A percentile compares a stretch with the other conserved stretches of the same genome.
phyloP scores from a whole-genome alignment of 2,888 invertebrate species.

The Napeogenes inachia region DNA sequence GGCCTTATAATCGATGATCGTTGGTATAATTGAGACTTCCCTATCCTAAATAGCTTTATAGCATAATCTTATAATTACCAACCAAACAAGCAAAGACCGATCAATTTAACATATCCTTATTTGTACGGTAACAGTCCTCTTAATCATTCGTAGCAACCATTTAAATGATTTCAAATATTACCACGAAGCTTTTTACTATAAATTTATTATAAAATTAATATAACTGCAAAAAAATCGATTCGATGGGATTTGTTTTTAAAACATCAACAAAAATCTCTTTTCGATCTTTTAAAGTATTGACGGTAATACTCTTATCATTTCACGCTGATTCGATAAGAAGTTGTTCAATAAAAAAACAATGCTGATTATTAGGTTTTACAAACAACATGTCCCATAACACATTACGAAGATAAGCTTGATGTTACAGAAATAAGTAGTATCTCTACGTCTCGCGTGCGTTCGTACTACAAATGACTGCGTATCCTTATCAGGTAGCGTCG shows the following conservation, averaged over 20 bases:
- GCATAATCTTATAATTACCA: slow-evolving; percentile 73
- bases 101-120: slow-evolving; percentile 66
- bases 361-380: background rate
- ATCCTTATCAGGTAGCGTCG: slow-evolving; percentile 71
- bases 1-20: slow-evolving; percentile 45
- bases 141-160: slow-evolving; percentile 71
- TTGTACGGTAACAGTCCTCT: slow-evolving; percentile 47
- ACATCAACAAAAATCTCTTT: too few relatives aligned
- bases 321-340: slow-evolving; percentile 12
- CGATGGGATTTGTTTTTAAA: too few relatives aligned
- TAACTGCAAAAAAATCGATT: slow-evolving; percentile 41
- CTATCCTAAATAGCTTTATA: slow-evolving; percentile 69
- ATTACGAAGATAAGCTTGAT: slow-evolving; percentile 44
- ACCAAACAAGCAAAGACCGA: slow-evolving; percentile 64
- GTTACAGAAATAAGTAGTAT: slow-evolving; percentile 58
- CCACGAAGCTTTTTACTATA: slow-evolving; percentile 58
- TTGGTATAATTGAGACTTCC: slow-evolving; percentile 65
- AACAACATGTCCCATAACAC: slow-evolving; percentile 50
- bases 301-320: background rate
- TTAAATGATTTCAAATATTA: slow-evolving; percentile 66
- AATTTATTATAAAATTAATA: too few relatives aligned
- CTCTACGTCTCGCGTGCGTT: slow-evolving; percentile 49
- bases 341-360: background rate
- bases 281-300: too few relatives aligned
- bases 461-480: slow-evolving; percentile 68